These are phyloP conservation scores for Hydrophis major DNA, from an alignment of 2,797 vertebrate genomes.

Conservation along the genomic window DNA sequence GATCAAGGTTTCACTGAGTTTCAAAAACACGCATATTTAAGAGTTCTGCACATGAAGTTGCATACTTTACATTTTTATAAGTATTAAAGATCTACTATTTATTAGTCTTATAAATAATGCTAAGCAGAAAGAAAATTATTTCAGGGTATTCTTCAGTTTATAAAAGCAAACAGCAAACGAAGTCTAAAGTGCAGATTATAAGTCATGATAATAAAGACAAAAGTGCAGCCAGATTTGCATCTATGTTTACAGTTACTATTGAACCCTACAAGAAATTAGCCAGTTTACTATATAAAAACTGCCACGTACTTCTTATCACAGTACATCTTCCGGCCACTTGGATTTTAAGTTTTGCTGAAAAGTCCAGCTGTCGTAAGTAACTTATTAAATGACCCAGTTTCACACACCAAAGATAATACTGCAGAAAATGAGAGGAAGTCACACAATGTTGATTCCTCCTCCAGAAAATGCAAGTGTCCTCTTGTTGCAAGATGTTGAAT, in stretches of 20 bases:
- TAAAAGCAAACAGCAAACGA: conserved; percentile 58
- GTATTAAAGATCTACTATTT: conserved; percentile 66
- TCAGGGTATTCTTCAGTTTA: conserved; percentile 60
- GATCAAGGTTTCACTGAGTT: conserved; percentile 43
- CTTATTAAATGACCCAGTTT: conserved; percentile 49
- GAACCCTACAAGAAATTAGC: conserved; percentile 47
- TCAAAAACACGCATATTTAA: conserved; percentile 48
- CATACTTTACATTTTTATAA: conserved; percentile 61
- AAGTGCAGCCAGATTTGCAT: conserved; percentile 65
- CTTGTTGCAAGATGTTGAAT: conserved; percentile 89
- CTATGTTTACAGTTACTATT: conserved; percentile 65
- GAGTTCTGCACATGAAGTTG: conserved; percentile 54
- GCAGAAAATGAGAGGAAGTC: conserved; percentile 56
- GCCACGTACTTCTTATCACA: conserved; percentile 61
- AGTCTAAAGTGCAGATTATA: conserved; percentile 74
- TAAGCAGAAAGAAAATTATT: conserved; percentile 67
- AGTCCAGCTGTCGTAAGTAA: conserved; percentile 55
- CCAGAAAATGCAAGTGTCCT: conserved; percentile 77
- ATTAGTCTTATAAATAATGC: conserved; percentile 74
- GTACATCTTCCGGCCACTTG: conserved; percentile 60
- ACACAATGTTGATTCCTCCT: conserved; percentile 89
- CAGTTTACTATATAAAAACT: conserved; percentile 67
- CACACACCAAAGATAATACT: conserved; percentile 50
- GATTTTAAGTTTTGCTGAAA: conserved; percentile 25
- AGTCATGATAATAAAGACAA: conserved; percentile 62